Conservation (phyloP, 2,888 invertebrate genomes). For the Heteromurus nitidus region DNA sequence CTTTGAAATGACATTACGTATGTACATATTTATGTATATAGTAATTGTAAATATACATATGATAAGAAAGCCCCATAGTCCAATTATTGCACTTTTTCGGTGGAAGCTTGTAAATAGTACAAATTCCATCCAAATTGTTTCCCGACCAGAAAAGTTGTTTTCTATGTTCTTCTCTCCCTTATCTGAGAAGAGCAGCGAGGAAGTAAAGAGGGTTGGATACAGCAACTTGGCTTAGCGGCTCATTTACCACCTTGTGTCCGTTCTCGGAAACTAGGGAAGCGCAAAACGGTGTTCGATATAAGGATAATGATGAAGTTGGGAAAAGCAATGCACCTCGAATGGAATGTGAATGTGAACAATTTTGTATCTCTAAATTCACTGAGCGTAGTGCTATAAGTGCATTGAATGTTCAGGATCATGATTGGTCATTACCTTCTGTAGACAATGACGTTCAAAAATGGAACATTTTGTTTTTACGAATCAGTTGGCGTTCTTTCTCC, state of each 20-base stretch:
- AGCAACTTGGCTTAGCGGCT: no score
- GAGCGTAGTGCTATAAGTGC: neutral
- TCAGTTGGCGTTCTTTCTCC: neutral
- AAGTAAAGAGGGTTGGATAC: neutral
- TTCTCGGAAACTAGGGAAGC: no score
- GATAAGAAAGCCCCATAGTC: neutral
- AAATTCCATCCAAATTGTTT: constrained; percentile 20
- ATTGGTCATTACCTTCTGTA: neutral
- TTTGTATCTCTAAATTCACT: neutral
- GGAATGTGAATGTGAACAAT: neutral
- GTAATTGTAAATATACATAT: neutral
- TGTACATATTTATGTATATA: neutral
- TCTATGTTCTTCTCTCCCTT: constrained; percentile 6
- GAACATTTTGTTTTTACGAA: neutral
- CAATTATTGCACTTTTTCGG: neutral
- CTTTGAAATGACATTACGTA: neutral
- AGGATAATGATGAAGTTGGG: neutral
- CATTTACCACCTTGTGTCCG: no score
- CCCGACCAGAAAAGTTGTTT: neutral
- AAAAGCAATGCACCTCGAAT: neutral
- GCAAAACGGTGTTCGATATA: neutral
- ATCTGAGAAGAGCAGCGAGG: no score
- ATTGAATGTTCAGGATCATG: neutral
- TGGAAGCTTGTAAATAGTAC: neutral
- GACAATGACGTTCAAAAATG: neutral